Base-by-base conservation (phyloP, 2,888 invertebrate species). In the Phyto melanocephala region DNA sequence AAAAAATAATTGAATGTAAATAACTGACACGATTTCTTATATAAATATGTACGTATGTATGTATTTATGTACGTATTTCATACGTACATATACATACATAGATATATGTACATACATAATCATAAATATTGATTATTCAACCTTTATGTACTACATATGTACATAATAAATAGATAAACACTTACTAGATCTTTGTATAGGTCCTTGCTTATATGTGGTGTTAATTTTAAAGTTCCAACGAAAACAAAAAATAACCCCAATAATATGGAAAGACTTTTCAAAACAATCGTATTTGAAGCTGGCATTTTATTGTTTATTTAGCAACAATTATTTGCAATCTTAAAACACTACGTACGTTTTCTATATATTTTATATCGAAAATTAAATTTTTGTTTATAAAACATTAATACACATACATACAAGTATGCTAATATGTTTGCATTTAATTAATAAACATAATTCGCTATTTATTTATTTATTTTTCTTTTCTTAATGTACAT, bases 141-240 rank as follows among this genome's bases (percentile, higher is more conserved):
- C 40, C 47, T 1, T 5, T 28, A 33, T 35, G 15, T 28, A 28
- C 28, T 28, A 28, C 1, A 45, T 15, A 15, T 35, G 1, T 1
- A 7, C 8, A 22, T 28, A 33, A 6, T 28, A 28, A 6, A 28
- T 28, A 28, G 28, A 28, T 45, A 7, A 60, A 72, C 81, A 92
- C 95, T 95, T 92, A 98, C 98, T 95, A 98, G 94, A 92, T 98
- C 98, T 93, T 97, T 97, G 91, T 98, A 98, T 84, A 98, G 94
- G 92, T 98, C 98, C 93, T 97, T 97, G 88, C 97, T 98, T 86
- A 98, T 94, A 87, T 95, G 94, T 85, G 97, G 97, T 84, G 98
- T 96, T 84, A 98, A 92, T 92, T 98, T 98, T 89, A 98, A 95
- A 79, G 96, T 95, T 79, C 98, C 98, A 85, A 98, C 97, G 91